Evolutionary conservation across 1,140 invertebrate species (phyloP).

Genomic region (Ladona fulva): DNA sequence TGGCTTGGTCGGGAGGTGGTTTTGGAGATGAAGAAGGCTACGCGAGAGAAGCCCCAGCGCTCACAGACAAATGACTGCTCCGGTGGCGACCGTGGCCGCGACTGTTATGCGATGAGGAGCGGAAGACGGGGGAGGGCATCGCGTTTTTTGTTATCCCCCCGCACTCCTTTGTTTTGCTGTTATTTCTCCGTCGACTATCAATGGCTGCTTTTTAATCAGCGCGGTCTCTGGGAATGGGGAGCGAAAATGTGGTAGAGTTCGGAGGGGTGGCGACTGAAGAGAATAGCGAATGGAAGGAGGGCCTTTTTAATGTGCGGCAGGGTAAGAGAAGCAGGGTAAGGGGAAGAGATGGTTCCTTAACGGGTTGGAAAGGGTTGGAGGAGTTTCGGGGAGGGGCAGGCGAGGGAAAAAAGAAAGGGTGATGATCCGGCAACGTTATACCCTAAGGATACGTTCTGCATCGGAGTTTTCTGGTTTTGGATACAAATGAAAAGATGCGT

Average conservation of each 20-base stretch:
- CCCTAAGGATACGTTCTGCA: background rate
- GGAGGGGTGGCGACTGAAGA: background rate
- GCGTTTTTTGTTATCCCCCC: background rate
- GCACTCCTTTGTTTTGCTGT: background rate
- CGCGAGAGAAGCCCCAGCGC: background rate
- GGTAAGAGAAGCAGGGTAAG: too few species aligned
- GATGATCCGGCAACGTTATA: background rate
- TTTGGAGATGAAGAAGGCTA: background rate
- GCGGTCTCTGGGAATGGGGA: background rate
- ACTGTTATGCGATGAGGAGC: background rate
- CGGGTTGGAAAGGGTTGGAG: background rate
- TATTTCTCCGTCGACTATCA: slow-evolving; percentile 5
- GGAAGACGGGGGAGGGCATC: background rate
- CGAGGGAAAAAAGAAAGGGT: background rate
- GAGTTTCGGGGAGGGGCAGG: background rate
- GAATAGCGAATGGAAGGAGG: background rate
- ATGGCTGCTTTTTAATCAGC: slow-evolving; percentile 9
- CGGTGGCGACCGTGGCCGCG: background rate
- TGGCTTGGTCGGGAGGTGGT: background rate
- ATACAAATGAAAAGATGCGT: slow-evolving; percentile 2
- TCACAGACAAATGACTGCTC: slow-evolving; percentile 1
- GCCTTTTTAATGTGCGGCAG: too few species aligned
- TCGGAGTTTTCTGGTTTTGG: slow-evolving; percentile 7
- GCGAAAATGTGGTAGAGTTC: background rate
- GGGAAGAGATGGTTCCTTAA: background rate